Evolutionary conservation across 2,113 vertebrate genomes (phyloP), one percentile per base, ranked within the genome.

Genomic region (Saccopteryx leptura): DNA sequence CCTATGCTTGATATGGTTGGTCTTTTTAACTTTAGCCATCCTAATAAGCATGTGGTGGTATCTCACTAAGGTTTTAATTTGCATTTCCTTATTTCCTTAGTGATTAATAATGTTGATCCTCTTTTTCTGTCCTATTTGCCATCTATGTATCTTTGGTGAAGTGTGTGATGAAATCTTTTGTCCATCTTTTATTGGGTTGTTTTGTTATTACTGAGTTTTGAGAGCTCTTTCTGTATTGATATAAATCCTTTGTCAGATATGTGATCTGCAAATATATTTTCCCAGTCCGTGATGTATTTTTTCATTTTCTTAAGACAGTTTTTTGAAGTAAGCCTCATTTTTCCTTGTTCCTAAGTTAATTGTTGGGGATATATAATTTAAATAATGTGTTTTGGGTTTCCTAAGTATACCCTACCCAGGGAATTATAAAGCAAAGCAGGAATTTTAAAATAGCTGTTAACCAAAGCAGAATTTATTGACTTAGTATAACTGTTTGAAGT

Each of bases 321-420:
- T 93, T 89, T 95, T 69, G 15, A 92, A 92, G 33, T 87, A 46
- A 63, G 50, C 12, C 88, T 33, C 14, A 65, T 69, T 93, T 94
- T 60, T n/a, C 10, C 21, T 72, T 79, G 26, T 58, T 92, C 13
- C 13, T 69, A 60, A 76, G 33, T n/a, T 65, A 90, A 84, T 14
- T 82, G 3, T 89, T 39, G 8, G 6, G 18, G 12, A 3, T 33
- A 3, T 33, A 79, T 28, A 60, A 84, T 58, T 88, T 88, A 75
- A 89, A 63, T 54, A 66, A 61, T 82, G 28, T 2, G 23, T 75
- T 81, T 60, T 54, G 33, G 52, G 8, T 76, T 82, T 86, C 48
- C 82, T 63, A 24, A 56, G 72, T 66, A 66, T 19, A 76, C 9
- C 17, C 23, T 63, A 21, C 23, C 65, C 2, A 39, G 13, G 56